Evolutionary conservation across 2,113 vertebrate genomes (phyloP).

Genomic region (Megaceryle maxima): DNA sequence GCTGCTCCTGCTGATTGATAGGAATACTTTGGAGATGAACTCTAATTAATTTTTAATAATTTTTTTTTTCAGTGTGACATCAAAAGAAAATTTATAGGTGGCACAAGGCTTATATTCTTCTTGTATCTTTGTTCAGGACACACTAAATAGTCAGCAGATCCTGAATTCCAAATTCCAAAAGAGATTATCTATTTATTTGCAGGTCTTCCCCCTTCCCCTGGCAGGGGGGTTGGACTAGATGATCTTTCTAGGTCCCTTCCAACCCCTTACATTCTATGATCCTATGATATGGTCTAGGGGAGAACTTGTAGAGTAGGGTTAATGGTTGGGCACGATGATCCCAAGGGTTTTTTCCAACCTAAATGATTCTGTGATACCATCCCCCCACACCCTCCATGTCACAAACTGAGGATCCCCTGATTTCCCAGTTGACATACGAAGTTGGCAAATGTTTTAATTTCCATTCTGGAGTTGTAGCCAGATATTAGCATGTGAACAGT

Average conservation of each 20-base stretch:
- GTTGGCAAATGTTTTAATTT: not conserved
- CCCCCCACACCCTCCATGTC: not conserved
- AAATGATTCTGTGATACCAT: too few species aligned
- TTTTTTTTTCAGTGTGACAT: not conserved
- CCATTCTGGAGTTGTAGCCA: not conserved
- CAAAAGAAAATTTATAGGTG: not conserved
- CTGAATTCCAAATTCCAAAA: not conserved
- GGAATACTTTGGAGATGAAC: not conserved
- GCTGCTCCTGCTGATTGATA: not conserved
- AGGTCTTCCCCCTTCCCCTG: not conserved
- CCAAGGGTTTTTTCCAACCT: too few species aligned
- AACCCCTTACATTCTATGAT: too few species aligned
- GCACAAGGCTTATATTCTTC: not conserved
- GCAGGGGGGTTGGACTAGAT: too few species aligned
- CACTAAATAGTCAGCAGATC: not conserved
- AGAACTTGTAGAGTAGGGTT: too few species aligned
- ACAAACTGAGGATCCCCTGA: not conserved
- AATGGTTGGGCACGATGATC: too few species aligned
- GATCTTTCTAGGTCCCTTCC: too few species aligned
- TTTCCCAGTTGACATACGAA: not conserved
- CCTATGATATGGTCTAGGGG: too few species aligned
- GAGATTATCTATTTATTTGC: not conserved
- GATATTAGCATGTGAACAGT: not conserved
- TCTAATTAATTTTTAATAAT: not conserved
- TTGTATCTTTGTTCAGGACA: not conserved